Conservation (phyloP, 2,888 invertebrate species). For the Drosophila cyrtoloma region DNA sequence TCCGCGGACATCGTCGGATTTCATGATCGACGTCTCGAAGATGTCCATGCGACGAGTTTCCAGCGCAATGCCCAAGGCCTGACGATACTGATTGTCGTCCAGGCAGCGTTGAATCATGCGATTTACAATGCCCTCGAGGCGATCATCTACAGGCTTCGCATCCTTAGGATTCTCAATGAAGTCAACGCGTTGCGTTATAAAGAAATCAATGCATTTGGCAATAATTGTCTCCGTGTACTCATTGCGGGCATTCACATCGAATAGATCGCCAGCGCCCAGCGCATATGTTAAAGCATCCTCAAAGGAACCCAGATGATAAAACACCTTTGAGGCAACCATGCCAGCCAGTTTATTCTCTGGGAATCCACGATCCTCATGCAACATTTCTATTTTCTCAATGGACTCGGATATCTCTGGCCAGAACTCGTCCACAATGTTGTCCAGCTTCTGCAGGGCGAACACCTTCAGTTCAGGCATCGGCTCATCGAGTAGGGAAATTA, state of each 20-base stretch:
- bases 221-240: constrained; percentile 99
- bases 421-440: constrained; percentile 97
- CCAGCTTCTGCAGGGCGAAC: constrained; percentile 96
- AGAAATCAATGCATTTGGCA: constrained; percentile 98
- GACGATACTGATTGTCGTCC: constrained; percentile 96
- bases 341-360: constrained; percentile 96
- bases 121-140: constrained; percentile 97
- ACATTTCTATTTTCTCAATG: constrained; percentile 98
- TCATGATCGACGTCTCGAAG: constrained; percentile 95
- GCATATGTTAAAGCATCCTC: constrained; percentile 99
- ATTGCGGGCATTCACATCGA: constrained; percentile 96
- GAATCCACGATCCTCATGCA: constrained; percentile 96
- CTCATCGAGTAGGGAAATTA: constrained; percentile 97
- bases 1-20: constrained; percentile 94
- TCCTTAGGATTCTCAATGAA: constrained; percentile 89
- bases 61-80: constrained; percentile 97
- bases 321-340: constrained; percentile 98
- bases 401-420: constrained; percentile 99
- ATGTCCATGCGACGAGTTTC: constrained; percentile 99
- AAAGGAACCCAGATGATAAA: constrained; percentile 98
- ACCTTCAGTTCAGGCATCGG: constrained; percentile 96
- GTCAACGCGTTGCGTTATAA: constrained; percentile 94
- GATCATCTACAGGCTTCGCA: constrained; percentile 90
- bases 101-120: constrained; percentile 98
- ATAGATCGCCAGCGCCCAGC: constrained; percentile 96